phyloP scores from a whole-genome alignment of 2,888 invertebrate genomes.

The Caenorhabditis wallacei region DNA sequence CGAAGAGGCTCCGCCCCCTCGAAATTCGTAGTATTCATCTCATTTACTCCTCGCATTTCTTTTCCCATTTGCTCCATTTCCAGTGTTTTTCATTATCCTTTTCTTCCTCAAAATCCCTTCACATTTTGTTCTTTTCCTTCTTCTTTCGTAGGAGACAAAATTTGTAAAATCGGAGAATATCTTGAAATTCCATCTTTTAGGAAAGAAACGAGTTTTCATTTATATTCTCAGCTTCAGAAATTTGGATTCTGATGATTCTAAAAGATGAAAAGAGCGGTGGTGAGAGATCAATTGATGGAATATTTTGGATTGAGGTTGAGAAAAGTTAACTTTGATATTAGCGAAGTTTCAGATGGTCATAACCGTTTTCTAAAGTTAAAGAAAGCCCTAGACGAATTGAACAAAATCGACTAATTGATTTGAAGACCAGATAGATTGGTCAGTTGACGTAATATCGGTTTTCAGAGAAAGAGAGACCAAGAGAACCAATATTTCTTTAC shows the following conservation, averaged over 20 bases:
- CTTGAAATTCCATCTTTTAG: neutral
- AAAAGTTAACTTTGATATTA: neutral
- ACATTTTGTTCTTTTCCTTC: constrained; percentile 2
- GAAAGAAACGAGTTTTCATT: neutral
- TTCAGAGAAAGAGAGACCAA: neutral
- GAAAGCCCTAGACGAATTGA: neutral
- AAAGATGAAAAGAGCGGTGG: neutral
- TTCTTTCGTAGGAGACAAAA: neutral
- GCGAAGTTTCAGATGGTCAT: too few species aligned
- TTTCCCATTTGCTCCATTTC: constrained; percentile 1
- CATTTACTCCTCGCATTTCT: neutral
- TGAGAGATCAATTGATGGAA: neutral
- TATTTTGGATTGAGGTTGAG: neutral
- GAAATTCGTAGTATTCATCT: constrained; percentile 10
- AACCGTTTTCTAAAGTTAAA: neutral
- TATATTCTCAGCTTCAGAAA: neutral
- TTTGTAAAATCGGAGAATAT: neutral
- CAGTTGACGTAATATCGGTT: neutral
- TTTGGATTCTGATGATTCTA: neutral
- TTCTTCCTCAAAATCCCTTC: neutral
- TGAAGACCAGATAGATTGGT: constrained; percentile 9
- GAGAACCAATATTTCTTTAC: neutral
- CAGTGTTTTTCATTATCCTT: neutral
- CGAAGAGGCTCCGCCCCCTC: constrained; percentile 11
- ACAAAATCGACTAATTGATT: constrained; percentile 13